Conservation (phyloP, 2,888 invertebrate genomes). For the Diaphora mendica region DNA sequence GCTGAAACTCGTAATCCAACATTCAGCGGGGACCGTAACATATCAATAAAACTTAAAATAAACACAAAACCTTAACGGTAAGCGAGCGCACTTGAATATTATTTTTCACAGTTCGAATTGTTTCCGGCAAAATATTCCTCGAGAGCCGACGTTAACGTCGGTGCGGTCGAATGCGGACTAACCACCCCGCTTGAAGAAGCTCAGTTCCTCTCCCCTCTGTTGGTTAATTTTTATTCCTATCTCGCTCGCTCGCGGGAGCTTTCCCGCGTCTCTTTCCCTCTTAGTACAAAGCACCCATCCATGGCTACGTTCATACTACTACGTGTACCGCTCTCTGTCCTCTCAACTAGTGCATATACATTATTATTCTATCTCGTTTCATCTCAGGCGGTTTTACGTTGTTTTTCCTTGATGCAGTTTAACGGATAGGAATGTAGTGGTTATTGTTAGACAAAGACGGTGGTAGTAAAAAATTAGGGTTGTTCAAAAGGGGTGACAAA, state of each 20-base stretch:
- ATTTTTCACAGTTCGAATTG: conserved; percentile 81
- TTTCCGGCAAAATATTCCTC: conserved; percentile 60
- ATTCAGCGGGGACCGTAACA: conserved; percentile 41
- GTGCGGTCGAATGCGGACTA: conserved; percentile 85
- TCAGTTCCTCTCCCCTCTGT: conserved; percentile 84
- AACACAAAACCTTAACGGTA: conserved; percentile 67
- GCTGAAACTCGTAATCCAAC: conserved; percentile 54
- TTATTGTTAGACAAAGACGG: conserved; percentile 87
- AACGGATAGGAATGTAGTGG: conserved; percentile 86
- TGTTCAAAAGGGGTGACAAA: conserved; percentile 85
- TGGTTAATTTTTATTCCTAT: conserved; percentile 80
- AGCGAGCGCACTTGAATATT: conserved; percentile 72
- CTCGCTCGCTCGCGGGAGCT: conserved; percentile 78
- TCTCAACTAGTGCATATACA: conserved; percentile 85
- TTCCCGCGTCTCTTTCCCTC: conserved; percentile 76
- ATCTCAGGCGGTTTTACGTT: conserved; percentile 85
- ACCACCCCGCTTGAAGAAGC: conserved; percentile 86
- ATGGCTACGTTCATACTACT: conserved; percentile 76
- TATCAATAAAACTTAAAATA: conserved; percentile 60
- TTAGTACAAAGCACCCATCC: conserved; percentile 73
- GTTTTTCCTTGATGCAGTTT: conserved; percentile 87
- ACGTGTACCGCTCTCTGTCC: conserved; percentile 83
- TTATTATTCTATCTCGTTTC: conserved; percentile 87
- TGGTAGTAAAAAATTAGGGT: conserved; percentile 85
- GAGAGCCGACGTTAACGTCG: conserved; percentile 72